Evolutionary conservation across 2,797 vertebrate species (phyloP).

Genomic region (Notamacropus eugenii): DNA sequence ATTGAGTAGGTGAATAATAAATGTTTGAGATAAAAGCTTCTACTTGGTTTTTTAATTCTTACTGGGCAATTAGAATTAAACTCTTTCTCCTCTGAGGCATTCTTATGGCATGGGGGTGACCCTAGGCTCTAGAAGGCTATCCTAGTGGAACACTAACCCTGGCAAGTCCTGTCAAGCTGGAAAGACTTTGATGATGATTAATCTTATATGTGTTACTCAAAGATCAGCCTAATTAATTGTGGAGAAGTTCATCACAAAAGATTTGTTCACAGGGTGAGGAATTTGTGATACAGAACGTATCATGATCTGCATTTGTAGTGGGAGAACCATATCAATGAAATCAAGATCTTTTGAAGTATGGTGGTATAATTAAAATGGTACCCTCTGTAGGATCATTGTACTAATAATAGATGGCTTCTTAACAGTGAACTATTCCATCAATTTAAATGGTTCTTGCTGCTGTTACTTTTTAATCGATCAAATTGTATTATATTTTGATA

Average conservation of each 20-base stretch:
- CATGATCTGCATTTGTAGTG: not conserved
- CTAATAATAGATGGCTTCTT: conserved; percentile 34
- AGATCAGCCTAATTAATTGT: not conserved
- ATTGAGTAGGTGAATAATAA: not conserved
- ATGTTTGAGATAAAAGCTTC: not conserved
- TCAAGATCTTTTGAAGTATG: conserved; percentile 26
- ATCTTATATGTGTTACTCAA: not conserved
- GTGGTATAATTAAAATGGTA: conserved; percentile 50
- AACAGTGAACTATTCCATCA: not conserved
- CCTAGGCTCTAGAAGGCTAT: not conserved
- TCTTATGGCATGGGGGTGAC: not conserved
- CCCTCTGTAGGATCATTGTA: conserved; percentile 24
- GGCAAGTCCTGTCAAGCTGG: not conserved
- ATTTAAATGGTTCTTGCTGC: conserved; percentile 22
- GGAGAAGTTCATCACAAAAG: not conserved
- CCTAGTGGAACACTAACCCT: not conserved
- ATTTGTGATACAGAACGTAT: not conserved
- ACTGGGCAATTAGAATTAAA: conserved; percentile 1
- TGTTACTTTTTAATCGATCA: conserved; percentile 15
- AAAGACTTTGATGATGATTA: not conserved
- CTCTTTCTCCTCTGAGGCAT: not conserved
- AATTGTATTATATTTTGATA: too few species aligned
- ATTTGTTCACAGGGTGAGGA: not conserved
- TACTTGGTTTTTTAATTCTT: conserved; percentile 46
- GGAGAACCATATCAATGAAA: not conserved